phyloP scores from a whole-genome alignment of 2,113 vertebrate genomes.

The Pampusana beccarii region DNA sequence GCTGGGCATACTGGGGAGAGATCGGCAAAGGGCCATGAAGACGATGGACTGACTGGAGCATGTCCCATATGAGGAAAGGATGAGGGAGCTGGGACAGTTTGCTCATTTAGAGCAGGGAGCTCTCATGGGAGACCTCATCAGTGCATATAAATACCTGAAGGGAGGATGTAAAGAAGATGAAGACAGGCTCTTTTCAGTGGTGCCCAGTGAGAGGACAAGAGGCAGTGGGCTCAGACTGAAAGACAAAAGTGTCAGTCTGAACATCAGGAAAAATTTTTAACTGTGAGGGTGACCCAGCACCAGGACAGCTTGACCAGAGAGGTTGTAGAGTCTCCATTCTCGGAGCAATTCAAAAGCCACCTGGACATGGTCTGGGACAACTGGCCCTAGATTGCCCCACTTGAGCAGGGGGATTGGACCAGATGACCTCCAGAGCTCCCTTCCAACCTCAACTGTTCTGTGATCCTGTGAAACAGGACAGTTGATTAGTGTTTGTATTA shows the following conservation, averaged over 20 bases:
- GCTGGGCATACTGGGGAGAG: neutral
- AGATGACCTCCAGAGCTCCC: neutral
- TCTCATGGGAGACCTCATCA: neutral
- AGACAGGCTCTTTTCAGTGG: neutral
- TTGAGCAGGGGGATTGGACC: accelerated
- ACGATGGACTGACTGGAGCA: neutral
- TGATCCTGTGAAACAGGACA: neutral
- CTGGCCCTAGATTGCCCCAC: neutral
- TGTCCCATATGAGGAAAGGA: neutral
- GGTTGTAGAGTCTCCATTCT: neutral
- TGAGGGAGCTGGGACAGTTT: neutral
- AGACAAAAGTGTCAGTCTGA: neutral
- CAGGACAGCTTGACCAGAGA: neutral
- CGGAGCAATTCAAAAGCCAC: neutral
- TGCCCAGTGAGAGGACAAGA: neutral
- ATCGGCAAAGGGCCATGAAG: neutral
- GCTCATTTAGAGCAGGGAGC: neutral
- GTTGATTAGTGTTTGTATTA: neutral
- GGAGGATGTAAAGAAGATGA: neutral
- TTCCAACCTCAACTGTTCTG: neutral
- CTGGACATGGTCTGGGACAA: neutral
- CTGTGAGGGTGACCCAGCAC: neutral
- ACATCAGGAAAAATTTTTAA: neutral
- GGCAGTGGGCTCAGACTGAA: neutral
- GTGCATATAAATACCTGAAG: neutral